Evolutionary conservation across 2,888 invertebrate genomes (phyloP).

Genomic region (Platerodrilus igneus): DNA sequence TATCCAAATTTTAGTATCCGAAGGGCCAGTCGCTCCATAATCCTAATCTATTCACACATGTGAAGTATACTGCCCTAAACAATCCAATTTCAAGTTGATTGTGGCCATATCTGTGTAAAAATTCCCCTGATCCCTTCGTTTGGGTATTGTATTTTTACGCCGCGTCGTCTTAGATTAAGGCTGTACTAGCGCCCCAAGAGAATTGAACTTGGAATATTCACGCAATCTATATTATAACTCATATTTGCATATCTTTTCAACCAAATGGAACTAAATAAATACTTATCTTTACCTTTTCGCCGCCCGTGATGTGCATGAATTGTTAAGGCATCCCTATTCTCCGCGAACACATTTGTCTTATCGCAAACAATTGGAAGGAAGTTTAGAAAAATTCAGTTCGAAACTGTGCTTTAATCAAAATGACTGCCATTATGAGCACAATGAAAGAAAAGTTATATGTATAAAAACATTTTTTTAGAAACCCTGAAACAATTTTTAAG

Average conservation of each 20-base stretch:
- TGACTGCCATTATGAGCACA: no score
- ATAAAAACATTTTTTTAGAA: no score
- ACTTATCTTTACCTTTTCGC: slow-evolving; percentile 38
- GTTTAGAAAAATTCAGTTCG: no score
- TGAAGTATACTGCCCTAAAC: slow-evolving; percentile 35
- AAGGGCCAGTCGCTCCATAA: slow-evolving; percentile 37
- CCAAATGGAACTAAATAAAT: slow-evolving; percentile 42
- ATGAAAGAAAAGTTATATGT: no score
- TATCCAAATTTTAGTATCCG: slow-evolving; percentile 41
- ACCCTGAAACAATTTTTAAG: no score
- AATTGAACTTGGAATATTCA: slow-evolving; percentile 37
- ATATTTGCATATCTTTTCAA: slow-evolving; percentile 43
- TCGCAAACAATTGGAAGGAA: no score
- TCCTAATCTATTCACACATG: slow-evolving; percentile 40
- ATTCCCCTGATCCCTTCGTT: slow-evolving; percentile 22
- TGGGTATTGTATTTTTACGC: slow-evolving; percentile 44
- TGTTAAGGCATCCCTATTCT: no score
- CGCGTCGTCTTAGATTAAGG: slow-evolving; percentile 41
- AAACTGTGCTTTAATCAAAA: no score
- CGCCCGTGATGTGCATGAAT: slow-evolving; percentile 33
- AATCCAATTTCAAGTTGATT: slow-evolving; percentile 38
- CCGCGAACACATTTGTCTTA: no score
- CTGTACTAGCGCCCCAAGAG: slow-evolving; percentile 36
- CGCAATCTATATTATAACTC: slow-evolving; percentile 43
- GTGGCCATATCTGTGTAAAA: slow-evolving; percentile 28